Evolutionary conservation across 2,888 invertebrate species (phyloP), one percentile per base, ranked within the genome.

Genomic region (Chymomyza procnemis): DNA sequence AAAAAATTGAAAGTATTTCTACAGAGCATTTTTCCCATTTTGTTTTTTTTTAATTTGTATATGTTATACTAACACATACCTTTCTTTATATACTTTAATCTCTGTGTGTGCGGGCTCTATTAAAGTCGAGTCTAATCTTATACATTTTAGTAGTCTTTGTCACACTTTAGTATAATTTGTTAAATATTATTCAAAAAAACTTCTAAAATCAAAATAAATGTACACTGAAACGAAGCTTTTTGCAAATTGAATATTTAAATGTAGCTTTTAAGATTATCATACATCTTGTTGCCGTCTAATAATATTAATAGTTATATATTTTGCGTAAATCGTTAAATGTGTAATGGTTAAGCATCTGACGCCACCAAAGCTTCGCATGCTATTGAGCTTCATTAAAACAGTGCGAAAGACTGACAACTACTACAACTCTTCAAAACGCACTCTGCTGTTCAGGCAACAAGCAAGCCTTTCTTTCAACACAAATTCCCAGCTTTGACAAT

Each of bases 211-310:
- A 41, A 41, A 34, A 41, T 2, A 41, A 41, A 26, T 6, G 6
- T 4, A 41, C 34, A 41, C 34, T 41, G 26, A 41, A 41, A 41
- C 69, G 65, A 64, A 73, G 67, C 77, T 72, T 78, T n/a, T 77
- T 68, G 63, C 67, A 71, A n/a, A 70, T 65, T 69, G 79, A 79
- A 77, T 78, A 79, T 41, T 12, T 41, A 41, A 12, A 2, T 5
- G 34, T 41, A 41, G 34, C 12, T 1, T 41, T 41, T 41, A 41
- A 41, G 34, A 26, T 8, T 26, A 1, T 1, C 26, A 4, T 26
- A 4, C 26, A 41, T 41, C 12, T 41, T 41, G 9, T 41, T 41
- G 34, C 34, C 9, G 34, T 41, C 6, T 26, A 26, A 41, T 41
- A 41, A 41, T 41, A 41, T 41, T 12, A 9, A 41, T 41, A 41